Evolutionary conservation across 2,797 vertebrate genomes (phyloP).

Genomic region (Chromobotia macracanthus): DNA sequence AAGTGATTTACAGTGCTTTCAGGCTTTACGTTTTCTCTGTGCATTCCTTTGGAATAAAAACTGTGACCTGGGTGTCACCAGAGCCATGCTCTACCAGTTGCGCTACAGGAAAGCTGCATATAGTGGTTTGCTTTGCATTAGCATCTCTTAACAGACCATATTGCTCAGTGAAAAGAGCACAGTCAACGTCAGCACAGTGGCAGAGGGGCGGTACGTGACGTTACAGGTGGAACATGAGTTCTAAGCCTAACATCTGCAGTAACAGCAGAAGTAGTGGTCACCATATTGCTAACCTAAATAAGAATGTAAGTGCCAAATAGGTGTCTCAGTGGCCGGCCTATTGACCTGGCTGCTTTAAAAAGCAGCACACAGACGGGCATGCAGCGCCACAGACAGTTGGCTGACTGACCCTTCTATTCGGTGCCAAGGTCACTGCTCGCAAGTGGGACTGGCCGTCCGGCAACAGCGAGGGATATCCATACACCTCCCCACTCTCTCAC

Average conservation of each 20-base stretch:
- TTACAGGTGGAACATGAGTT: conserved; percentile 37
- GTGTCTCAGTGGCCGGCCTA: conserved; percentile 51
- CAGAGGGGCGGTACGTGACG: conserved; percentile 14
- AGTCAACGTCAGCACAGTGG: not conserved
- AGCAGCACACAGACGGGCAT: conserved; percentile 64
- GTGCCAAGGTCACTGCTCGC: conserved; percentile 79
- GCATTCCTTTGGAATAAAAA: not conserved
- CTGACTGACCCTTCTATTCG: conserved; percentile 68
- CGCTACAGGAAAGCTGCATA: not conserved
- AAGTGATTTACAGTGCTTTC: not conserved
- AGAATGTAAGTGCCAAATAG: conserved; percentile 57
- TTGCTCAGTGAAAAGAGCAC: conserved; percentile 11
- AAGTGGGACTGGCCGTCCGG: conserved; percentile 64
- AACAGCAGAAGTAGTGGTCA: conserved; percentile 46
- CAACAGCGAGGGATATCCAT: conserved; percentile 68
- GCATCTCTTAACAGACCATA: conserved; percentile 17
- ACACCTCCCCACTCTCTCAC: conserved; percentile 62
- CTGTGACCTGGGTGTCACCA: not conserved
- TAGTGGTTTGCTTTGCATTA: not conserved
- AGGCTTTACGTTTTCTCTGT: not conserved
- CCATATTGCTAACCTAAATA: conserved; percentile 62
- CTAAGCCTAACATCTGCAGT: conserved; percentile 55
- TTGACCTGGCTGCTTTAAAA: conserved; percentile 67
- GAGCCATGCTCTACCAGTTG: not conserved
- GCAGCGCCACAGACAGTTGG: conserved; percentile 71